Percentiles rank a stretch among this genome's conserved stretches.
phyloP scores from a whole-genome alignment of 2,113 vertebrate genomes.

The Taxidea taxus region DNA sequence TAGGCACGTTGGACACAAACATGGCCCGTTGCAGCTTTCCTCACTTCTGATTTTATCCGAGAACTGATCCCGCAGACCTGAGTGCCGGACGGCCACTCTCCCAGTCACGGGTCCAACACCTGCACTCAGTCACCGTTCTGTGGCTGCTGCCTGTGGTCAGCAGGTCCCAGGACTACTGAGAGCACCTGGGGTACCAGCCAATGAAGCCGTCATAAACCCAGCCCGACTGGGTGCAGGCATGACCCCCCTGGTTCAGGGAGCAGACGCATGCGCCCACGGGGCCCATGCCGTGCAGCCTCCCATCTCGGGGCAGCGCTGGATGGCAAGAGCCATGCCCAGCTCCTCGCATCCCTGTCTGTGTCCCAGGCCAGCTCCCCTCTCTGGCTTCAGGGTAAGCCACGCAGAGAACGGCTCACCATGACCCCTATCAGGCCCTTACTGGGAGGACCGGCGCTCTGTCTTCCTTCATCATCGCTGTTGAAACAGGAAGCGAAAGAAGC shows the following conservation, averaged over 20 bases:
- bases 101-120: not conserved
- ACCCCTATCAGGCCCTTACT: not conserved
- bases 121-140: accelerated
- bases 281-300: not conserved
- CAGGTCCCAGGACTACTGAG: not conserved
- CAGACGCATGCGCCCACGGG: not conserved
- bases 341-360: not conserved
- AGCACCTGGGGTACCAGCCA: constrained; percentile 63
- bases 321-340: accelerated
- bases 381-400: not conserved
- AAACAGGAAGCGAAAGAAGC: accelerated
- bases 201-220: constrained; percentile 34
- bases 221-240: constrained; percentile 47
- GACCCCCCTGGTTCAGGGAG: constrained; percentile 55
- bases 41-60: accelerated
- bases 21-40: accelerated
- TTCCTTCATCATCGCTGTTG: no score
- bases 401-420: no score
- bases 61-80: not conserved
- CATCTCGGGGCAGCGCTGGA: not conserved
- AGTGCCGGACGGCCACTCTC: accelerated
- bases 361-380: not conserved
- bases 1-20: not conserved
- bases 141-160: not conserved
- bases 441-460: not conserved